Evolutionary conservation across 2,797 vertebrate species (phyloP), one percentile per base, ranked within the genome.

Genomic region (Acomys russatus): DNA sequence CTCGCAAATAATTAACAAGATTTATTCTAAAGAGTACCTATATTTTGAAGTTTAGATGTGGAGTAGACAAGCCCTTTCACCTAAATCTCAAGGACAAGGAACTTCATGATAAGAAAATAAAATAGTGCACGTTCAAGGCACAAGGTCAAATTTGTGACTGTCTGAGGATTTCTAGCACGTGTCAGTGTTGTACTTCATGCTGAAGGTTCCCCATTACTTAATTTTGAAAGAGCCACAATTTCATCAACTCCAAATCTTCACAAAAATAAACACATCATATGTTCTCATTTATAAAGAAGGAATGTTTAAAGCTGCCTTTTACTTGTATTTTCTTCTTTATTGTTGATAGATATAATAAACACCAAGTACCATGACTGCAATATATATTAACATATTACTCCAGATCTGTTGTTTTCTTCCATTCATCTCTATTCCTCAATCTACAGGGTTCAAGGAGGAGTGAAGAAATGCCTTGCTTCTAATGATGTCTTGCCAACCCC

Each of bases 1-100:
- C 78, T 88, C 35, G n/a, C 38, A 95, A 97, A 94, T 94, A 95
- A 95, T 95, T 94, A 95, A 95, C 95, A 95, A 74, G 44, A 90
- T 95, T 95, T 93, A 51, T 95, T 96, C 87, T 68, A 92, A 96
- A 90, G n/a, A 89, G 59, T 87, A 91, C 35, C 83, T 96, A 59
- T 56, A 63, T 88, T 95, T 95, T 91, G 66, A 95, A 89, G 54
- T 66, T 94, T 92, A 94, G 70, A 88, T 96, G 83, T 87, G 83
- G 95, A 95, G 79, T 63, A 84, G 49, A 20, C 14, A 94, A 73
- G 49, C 59, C 61, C 64, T 94, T 68, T 91, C 73, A 85, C 76
- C 70, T 33, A 91, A 94, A 35, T 17, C 76, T 95, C 56, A 91
- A 94, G 28, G 38, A 87, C 95, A 68, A 93, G 30, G 35, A 68